Conservation (phyloP, 2,888 invertebrate species). For the Ischnus inquisitorius region DNA sequence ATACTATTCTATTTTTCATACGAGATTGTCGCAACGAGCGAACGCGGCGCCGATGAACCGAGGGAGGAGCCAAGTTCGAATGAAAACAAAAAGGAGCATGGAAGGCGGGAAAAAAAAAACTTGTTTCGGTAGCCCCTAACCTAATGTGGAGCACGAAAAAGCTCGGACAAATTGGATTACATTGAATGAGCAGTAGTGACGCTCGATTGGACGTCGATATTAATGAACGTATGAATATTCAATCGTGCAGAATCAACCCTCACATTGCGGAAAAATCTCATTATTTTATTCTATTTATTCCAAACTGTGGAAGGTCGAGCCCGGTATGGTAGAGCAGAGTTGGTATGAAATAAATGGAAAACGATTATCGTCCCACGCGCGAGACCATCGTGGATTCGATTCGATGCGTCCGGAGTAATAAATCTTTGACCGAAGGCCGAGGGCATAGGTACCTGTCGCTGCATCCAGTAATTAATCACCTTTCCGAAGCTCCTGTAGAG, state of each 20-base stretch:
- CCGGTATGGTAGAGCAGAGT: not conserved
- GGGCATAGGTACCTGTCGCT: slow-evolving; percentile 70
- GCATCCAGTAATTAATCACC: slow-evolving; percentile 72
- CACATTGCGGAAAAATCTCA: slow-evolving; percentile 29
- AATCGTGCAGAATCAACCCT: slow-evolving; percentile 1
- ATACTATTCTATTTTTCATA: not conserved
- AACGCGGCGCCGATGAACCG: not conserved
- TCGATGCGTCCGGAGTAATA: slow-evolving; percentile 22
- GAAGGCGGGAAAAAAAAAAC: not conserved
- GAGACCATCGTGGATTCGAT: not conserved
- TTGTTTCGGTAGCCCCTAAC: slow-evolving; percentile 39
- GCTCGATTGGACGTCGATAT: not conserved
- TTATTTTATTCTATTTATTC: not conserved
- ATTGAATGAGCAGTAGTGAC: slow-evolving; percentile 18
- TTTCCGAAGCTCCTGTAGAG: slow-evolving; percentile 71
- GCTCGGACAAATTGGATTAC: not conserved
- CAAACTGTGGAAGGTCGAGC: not conserved
- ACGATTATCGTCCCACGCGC: not conserved
- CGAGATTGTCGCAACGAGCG: not conserved
- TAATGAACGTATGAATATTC: slow-evolving; percentile 43
- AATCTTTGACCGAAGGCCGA: slow-evolving; percentile 43
- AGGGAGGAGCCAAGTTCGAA: slow-evolving; percentile 11
- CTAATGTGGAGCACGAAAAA: slow-evolving; percentile 15
- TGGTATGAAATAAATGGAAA: not conserved
- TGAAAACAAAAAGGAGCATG: not conserved